Conservation (phyloP, 2,888 invertebrate genomes). For the Nomada fucata region DNA sequence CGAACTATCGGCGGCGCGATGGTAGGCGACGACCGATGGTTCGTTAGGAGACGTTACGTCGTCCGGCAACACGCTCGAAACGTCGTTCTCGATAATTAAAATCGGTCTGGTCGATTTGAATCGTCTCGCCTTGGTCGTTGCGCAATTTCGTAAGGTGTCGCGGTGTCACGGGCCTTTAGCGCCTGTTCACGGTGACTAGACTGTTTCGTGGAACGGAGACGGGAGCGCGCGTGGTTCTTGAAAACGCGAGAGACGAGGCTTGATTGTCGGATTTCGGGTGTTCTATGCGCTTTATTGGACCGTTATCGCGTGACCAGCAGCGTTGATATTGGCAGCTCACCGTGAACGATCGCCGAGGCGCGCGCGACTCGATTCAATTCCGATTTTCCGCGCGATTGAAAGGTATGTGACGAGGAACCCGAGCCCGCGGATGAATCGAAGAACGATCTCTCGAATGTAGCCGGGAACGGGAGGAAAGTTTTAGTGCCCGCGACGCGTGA, state of each 20-base stretch:
- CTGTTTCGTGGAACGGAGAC: too few species aligned
- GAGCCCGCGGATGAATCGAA: conserved; percentile 28
- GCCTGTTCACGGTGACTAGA: not conserved
- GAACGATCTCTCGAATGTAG: conserved; percentile 17
- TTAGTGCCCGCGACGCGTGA: conserved; percentile 44
- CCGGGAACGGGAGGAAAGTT: conserved; percentile 44
- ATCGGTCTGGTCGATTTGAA: conserved; percentile 49
- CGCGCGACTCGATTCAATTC: not conserved
- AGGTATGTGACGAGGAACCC: not conserved
- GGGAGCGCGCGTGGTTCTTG: too few species aligned
- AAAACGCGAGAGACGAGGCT: too few species aligned
- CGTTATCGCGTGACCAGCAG: too few species aligned
- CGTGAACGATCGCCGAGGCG: not conserved
- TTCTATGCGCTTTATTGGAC: too few species aligned
- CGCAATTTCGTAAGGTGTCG: conserved; percentile 58
- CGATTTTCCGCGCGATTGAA: not conserved
- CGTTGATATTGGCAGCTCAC: not conserved
- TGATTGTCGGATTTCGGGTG: too few species aligned
- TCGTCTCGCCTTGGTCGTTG: conserved; percentile 32
- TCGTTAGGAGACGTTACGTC: conserved; percentile 70
- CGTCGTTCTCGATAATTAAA: conserved; percentile 65
- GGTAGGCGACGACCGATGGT: conserved; percentile 56
- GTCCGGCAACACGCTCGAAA: conserved; percentile 61
- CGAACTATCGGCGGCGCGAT: conserved; percentile 54
- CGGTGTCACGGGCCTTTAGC: not conserved